Base-by-base conservation (phyloP, 2,888 invertebrate genomes). In the Drosophila ustulata region DNA sequence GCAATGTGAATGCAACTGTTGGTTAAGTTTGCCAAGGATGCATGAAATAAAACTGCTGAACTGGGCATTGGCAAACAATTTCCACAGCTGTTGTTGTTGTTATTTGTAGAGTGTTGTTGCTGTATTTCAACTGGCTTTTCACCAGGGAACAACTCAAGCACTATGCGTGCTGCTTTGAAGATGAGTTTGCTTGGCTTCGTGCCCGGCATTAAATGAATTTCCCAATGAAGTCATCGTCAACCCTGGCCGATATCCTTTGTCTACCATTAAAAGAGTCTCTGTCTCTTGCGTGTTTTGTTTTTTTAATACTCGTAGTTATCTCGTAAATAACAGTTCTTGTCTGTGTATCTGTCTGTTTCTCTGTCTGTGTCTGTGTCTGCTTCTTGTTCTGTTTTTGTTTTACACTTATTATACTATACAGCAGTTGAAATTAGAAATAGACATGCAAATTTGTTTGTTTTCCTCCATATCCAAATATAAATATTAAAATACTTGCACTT, bases 131-230 rank as follows among this genome's bases (percentile, higher is more conserved):
- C 52, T 28, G 9, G 7, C 46, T 47, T 53, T 47, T 52, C 37
- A 8, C 2, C 5, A 41, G n/a, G 9, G 37, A 39, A 25, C 37
- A 49, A 5, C n/a, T 53, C n/a, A 11, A 62, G 46, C 51, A 28
- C 69, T 13, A 43, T 59, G 75, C 70, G 66, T 75, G 75, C 58
- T 47, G 64, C 53, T 71, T 56, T 52, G 52, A 49, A 53, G 69
- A 65, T 61, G 46, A 58, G 47, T 64, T 47, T 28, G 43, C 47
- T 55, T 68, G 74, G 65, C 65, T 57, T 62, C 74, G 73, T 73
- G 75, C 75, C 59, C 25, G 66, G 66, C 75, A 81, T 69, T 70
- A 67, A 82, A 75, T 76, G 57, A 67, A 67, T 82, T 66, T 71
- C 43, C 34, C 66, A 66, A 82, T 75, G 69, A 67, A 79, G 66